Evolutionary conservation across 1,140 invertebrate genomes (phyloP), one percentile per base, ranked within the genome.

Genomic region (Drosophila rufa): DNA sequence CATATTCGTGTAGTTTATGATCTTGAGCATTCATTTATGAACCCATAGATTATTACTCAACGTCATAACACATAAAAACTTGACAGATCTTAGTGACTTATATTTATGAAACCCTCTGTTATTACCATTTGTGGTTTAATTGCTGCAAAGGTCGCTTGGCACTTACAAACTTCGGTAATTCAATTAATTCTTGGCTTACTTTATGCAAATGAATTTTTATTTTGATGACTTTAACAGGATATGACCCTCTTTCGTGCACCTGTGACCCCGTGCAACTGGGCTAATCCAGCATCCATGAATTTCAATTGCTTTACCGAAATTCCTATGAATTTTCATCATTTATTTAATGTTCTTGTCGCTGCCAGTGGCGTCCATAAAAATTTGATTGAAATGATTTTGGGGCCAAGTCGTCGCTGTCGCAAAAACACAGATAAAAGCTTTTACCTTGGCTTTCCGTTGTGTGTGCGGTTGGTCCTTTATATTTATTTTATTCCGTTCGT

Each of bases 301-400:
- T 90, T 90, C 86, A 82, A 90, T 90, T 79, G 85, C 66, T 30
- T 64, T 53, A 36, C 38, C 46, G 11, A 65, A 58, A 61, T 80
- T 79, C 58, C 71, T 90, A 90, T 90, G 81, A 85, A 90, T 90
- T 90, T 90, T 85, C 85, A 90, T 90, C 58, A 70, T 55, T 82
- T 74, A 46, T 60, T 66, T 87, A 75, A 89, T 90, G 78, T 65
- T 45, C 56, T 76, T 67, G 73, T 77, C 79, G 73, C 61, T 61
- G 66, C 45, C 61, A 69, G 83, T 77, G 80, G 42, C 57, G 66
- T 64, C 57, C 81, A 89, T 89, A 85, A 87, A 77, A 87, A 75
- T 87, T 84, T 87, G 87, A 87, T 90, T 84, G 74, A 87, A 78
- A 77, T 61, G 80, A 68, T 75, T 46, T 62, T 33, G 58, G 62